Evolutionary conservation across 1,140 invertebrate species (phyloP).

Genomic region (Anagrus nilaparvatae): DNA sequence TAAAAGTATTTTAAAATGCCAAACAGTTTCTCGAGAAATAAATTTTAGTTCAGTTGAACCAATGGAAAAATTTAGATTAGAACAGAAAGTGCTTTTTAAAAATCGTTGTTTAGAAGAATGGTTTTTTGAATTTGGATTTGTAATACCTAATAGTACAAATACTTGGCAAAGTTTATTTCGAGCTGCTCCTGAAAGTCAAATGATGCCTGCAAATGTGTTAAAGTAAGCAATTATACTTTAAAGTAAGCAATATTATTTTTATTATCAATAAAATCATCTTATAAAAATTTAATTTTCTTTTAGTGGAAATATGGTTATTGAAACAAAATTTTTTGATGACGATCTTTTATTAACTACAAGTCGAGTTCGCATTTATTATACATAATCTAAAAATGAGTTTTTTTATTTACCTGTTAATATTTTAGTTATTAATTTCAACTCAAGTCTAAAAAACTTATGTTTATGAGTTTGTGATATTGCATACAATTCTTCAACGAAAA

Average conservation of each 20-base stretch:
- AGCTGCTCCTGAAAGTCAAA: slow-evolving; percentile 97
- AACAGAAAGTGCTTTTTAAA: slow-evolving; percentile 83
- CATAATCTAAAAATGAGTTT: too few relatives aligned
- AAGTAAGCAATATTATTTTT: slow-evolving; percentile 1
- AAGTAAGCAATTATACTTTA: slow-evolving; percentile 53
- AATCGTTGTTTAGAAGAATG: slow-evolving; percentile 87
- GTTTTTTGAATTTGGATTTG: slow-evolving; percentile 99
- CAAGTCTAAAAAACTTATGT: too few relatives aligned
- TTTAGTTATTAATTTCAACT: too few relatives aligned
- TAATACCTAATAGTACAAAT: slow-evolving; percentile 97
- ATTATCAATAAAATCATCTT: slow-evolving; percentile 8
- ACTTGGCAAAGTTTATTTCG: slow-evolving; percentile 98
- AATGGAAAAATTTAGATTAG: slow-evolving; percentile 93
- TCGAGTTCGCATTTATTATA: slow-evolving; percentile 89
- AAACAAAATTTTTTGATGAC: slow-evolving; percentile 97
- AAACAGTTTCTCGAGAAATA: slow-evolving; percentile 92
- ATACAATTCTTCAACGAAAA: too few relatives aligned
- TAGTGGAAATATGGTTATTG: slow-evolving; percentile 97
- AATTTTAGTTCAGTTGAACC: slow-evolving; percentile 96
- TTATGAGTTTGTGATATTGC: too few relatives aligned
- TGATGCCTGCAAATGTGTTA: slow-evolving; percentile 97
- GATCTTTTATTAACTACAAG: slow-evolving; percentile 92
- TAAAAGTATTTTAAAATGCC: slow-evolving; percentile 90
- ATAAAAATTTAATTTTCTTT: slow-evolving; percentile 25
- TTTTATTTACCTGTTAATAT: too few relatives aligned